Evolutionary conservation across 2,113 vertebrate genomes (phyloP).

Genomic region (Phainopepla nitens): DNA sequence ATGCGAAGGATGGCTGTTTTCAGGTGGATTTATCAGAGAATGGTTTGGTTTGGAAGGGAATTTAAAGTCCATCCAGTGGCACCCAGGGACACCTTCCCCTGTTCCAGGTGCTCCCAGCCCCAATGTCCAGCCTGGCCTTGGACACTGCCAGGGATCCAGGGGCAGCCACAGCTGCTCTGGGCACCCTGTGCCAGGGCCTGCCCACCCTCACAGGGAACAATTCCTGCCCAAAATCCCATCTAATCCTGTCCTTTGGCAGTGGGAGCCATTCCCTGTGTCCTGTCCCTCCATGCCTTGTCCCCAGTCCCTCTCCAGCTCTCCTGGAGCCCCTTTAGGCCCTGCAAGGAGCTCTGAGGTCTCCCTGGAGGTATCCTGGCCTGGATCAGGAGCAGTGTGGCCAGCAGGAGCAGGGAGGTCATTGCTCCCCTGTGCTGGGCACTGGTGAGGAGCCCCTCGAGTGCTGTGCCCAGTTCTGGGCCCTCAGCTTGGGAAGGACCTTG

Average conservation of each 20-base stretch:
- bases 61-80: neutral
- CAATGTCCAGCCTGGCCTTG: neutral
- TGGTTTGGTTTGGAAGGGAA: neutral
- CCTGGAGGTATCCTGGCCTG: too few relatives aligned
- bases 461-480: too few relatives aligned
- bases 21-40: neutral
- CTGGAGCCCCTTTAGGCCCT: neutral
- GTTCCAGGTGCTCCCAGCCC: neutral
- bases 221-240: neutral
- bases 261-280: neutral
- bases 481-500: too few relatives aligned
- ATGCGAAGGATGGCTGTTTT: accelerated
- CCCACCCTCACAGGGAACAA: neutral
- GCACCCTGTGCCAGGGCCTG: accelerated
- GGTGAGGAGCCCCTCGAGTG: too few relatives aligned
- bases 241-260: accelerated
- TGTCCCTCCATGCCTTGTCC: neutral
- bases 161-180: neutral
- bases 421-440: too few relatives aligned
- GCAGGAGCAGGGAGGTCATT: too few relatives aligned
- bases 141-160: neutral
- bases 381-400: too few relatives aligned
- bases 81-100: neutral
- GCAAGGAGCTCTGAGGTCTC: accelerated
- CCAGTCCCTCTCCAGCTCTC: neutral